Evolutionary conservation across 2,113 vertebrate genomes (phyloP).

Genomic region (Alouatta palliata): DNA sequence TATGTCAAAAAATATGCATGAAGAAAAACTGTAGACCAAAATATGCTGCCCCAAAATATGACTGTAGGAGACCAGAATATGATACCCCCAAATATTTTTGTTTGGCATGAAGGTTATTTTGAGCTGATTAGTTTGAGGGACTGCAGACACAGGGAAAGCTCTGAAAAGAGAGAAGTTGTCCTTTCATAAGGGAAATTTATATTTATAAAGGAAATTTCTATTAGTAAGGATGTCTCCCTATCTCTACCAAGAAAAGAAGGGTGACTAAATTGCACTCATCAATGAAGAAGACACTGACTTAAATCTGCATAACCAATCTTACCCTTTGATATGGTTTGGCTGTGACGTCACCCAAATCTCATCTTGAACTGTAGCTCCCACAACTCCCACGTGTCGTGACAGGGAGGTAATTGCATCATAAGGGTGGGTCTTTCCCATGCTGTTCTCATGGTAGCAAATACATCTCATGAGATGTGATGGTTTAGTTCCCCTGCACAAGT

Average conservation of each 20-base stretch:
- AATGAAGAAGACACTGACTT: background rate
- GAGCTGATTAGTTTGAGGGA: background rate
- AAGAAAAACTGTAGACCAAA: background rate
- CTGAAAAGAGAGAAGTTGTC: background rate
- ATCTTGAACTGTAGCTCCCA: no score
- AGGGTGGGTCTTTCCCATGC: no score
- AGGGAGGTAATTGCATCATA: no score
- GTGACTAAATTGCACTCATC: no score
- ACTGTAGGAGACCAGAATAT: background rate
- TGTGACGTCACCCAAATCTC: no score
- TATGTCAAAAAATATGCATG: background rate
- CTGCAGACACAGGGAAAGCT: background rate
- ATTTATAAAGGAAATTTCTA: background rate
- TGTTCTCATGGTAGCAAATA: no score
- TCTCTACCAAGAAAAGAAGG: background rate
- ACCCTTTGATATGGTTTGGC: no score
- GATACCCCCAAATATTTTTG: background rate
- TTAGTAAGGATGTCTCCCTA: background rate
- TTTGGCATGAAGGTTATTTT: background rate
- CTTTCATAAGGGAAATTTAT: background rate
- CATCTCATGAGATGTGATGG: no score
- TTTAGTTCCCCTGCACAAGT: no score
- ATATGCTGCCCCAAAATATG: background rate
- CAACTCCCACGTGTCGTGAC: no score
- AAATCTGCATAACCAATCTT: background rate